These are phyloP conservation scores for Xanthorhoe spadicearia DNA, from an alignment of 2,888 invertebrate genomes.

Conservation along the genomic window DNA sequence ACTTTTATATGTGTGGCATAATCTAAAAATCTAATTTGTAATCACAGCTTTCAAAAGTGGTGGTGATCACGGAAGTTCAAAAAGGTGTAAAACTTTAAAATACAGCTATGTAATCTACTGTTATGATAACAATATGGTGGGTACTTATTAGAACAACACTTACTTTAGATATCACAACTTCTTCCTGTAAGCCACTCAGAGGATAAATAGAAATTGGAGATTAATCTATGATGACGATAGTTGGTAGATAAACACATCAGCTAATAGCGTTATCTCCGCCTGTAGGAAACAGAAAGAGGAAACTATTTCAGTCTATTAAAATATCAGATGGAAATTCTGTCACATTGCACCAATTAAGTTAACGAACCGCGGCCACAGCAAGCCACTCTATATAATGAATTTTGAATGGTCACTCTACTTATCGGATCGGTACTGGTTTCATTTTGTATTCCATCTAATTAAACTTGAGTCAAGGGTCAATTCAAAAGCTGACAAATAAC, in stretches of 20 bases:
- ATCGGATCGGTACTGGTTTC: constrained; percentile 17
- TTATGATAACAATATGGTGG: too few relatives aligned
- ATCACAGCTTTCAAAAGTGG: too few relatives aligned
- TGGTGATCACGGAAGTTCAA: too few relatives aligned
- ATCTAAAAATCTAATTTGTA: too few relatives aligned
- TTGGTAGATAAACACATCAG: background rate
- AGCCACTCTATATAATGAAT: constrained; percentile 36
- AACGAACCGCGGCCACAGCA: constrained; percentile 28
- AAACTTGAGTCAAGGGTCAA: background rate
- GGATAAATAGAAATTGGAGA: constrained; percentile 5
- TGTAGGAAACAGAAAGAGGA: constrained; percentile 10
- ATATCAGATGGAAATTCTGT: constrained; percentile 23
- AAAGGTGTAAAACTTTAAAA: too few relatives aligned
- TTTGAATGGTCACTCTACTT: constrained; percentile 25
- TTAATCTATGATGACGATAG: constrained; percentile 9
- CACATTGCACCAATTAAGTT: constrained; percentile 29
- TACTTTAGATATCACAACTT: background rate
- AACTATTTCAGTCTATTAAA: constrained; percentile 12
- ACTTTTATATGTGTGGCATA: too few relatives aligned
- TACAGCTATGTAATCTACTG: too few relatives aligned
- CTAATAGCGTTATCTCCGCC: background rate
- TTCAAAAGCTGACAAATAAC: constrained; percentile 1
- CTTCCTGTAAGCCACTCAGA: background rate
- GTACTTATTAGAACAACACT: background rate
- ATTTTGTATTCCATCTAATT: constrained; percentile 6